Percentiles rank a stretch among this genome's conserved stretches.
phyloP scores from a whole-genome alignment of 2,888 invertebrate species.

The Lycaena phlaeas region DNA sequence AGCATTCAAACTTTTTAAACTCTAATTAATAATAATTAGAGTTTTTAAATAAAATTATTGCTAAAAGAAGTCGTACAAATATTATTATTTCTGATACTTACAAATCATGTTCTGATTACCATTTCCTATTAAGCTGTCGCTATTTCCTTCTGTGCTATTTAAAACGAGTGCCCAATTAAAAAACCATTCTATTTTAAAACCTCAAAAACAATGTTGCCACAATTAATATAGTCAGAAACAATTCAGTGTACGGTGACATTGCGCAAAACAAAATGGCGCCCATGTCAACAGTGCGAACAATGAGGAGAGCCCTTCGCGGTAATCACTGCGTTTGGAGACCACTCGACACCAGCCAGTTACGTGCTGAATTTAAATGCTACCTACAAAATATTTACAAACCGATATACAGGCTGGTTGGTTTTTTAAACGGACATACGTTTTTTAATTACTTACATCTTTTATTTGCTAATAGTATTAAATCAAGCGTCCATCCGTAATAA shows the following conservation, averaged over 20 bases:
- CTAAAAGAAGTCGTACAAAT: background rate
- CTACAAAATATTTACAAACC: constrained; percentile 4
- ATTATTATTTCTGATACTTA: too few relatives aligned
- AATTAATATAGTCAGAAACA: constrained; percentile 21
- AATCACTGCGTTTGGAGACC: constrained; percentile 22
- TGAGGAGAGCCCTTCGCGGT: constrained; percentile 20
- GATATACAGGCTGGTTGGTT: background rate
- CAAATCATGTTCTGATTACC: background rate
- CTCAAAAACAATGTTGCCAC: constrained; percentile 17
- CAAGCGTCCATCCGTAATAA: too few relatives aligned
- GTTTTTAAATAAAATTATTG: background rate
- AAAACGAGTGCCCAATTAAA: background rate
- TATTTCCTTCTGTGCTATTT: too few relatives aligned
- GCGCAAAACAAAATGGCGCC: constrained; percentile 21
- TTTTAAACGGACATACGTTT: background rate
- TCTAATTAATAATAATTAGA: background rate
- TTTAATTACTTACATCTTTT: too few relatives aligned
- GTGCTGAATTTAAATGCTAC: constrained; percentile 17
- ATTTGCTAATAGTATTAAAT: too few relatives aligned
- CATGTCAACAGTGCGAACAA: constrained; percentile 24
- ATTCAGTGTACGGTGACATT: constrained; percentile 20
- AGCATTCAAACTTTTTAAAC: background rate
- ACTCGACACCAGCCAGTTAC: constrained; percentile 20
- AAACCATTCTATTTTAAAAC: background rate
- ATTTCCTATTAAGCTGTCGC: background rate